Conservation (phyloP, 2,888 invertebrate species). For the Tipula unca region DNA sequence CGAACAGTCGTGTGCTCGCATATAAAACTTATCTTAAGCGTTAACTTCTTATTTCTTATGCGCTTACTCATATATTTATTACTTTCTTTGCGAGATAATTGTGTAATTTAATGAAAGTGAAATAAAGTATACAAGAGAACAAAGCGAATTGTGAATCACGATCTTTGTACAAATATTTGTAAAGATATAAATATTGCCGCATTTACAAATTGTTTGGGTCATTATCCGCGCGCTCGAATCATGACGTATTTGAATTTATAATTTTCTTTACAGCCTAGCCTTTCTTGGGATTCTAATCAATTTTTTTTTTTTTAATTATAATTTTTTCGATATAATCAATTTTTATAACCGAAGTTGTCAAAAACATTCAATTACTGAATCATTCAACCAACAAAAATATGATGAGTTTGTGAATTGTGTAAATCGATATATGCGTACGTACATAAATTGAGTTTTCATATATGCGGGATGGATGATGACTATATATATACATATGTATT, state of each 20-base stretch:
- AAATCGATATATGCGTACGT: neutral
- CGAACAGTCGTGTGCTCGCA: no score
- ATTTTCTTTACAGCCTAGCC: neutral
- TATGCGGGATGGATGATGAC: neutral
- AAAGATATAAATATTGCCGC: neutral
- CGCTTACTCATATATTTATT: neutral
- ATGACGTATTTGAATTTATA: neutral
- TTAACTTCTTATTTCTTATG: neutral
- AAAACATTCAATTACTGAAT: neutral
- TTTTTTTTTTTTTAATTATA: neutral
- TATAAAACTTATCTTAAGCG: no score
- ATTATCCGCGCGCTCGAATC: no score
- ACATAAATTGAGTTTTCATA: neutral
- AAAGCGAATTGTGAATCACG: neutral
- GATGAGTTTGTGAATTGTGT: neutral
- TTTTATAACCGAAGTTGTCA: neutral
- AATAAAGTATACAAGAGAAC: neutral
- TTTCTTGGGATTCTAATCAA: neutral
- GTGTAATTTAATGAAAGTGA: neutral
- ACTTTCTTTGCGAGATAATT: neutral
- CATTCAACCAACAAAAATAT: neutral
- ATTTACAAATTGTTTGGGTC: no score
- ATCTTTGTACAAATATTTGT: neutral
- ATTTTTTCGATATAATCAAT: neutral
- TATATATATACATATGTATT: neutral